phyloP scores from a whole-genome alignment of 1,140 invertebrate species.

The Trypoxylus dichotomus region DNA sequence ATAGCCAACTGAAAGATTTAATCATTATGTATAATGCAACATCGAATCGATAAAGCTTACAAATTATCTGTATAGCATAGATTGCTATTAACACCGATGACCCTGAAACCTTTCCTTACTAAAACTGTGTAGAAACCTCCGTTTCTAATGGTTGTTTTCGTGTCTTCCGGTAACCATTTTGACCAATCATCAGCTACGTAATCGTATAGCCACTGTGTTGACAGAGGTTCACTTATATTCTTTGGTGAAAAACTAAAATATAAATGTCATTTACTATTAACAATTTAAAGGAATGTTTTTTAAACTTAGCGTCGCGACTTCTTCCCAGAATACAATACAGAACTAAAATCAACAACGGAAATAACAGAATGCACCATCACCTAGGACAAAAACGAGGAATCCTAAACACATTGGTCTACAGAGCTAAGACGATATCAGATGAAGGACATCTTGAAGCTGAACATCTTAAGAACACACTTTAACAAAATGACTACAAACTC shows the following conservation, averaged over 20 bases:
- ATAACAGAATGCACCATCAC: too few species aligned
- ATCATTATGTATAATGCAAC: neutral
- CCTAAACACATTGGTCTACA: too few species aligned
- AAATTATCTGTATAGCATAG: slow-evolving; percentile 67
- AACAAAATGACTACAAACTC: too few species aligned
- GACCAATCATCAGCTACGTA: slow-evolving; percentile 66
- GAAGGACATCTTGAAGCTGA: too few species aligned
- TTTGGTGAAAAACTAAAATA: slow-evolving; percentile 35
- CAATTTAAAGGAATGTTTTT: too few species aligned
- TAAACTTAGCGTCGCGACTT: too few species aligned
- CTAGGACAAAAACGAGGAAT: too few species aligned
- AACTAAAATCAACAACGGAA: too few species aligned
- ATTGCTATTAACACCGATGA: slow-evolving; percentile 73
- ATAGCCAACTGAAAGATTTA: slow-evolving; percentile 59
- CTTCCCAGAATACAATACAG: too few species aligned
- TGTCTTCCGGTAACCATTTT: slow-evolving; percentile 63
- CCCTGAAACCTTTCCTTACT: slow-evolving; percentile 64
- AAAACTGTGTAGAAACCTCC: slow-evolving; percentile 70
- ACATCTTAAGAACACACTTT: too few species aligned
- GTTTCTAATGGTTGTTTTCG: slow-evolving; percentile 60
- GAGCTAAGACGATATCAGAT: too few species aligned
- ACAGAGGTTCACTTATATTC: slow-evolving; percentile 1
- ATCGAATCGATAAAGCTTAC: neutral
- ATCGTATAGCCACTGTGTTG: slow-evolving; percentile 67
- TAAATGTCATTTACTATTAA: too few species aligned